Base-by-base conservation (phyloP, 2,113 vertebrate genomes). In the Phalacrocorax pelagicus region DNA sequence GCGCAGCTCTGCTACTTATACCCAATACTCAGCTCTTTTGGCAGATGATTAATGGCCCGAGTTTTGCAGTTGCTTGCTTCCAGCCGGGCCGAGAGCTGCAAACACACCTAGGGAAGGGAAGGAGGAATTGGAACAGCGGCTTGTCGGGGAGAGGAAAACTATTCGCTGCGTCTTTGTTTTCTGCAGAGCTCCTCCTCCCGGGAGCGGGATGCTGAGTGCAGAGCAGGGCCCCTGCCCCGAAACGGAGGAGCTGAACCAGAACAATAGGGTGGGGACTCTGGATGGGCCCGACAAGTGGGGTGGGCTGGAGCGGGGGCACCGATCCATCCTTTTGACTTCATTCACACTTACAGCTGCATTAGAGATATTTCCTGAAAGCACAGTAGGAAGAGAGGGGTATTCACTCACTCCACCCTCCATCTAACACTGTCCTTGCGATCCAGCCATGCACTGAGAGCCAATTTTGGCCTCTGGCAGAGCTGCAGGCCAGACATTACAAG, bases 401-500 rank as follows among this genome's bases (percentile, higher is more conserved):
- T 97, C 97, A 4, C 92, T 97, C 86, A 97, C 98, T 63, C 98
- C 98, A 98, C 97, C 97, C 98, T 97, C 94, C 94, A 96, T 85
- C 96, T 93, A 95, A 96, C 96, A 66, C 90, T 85, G 88, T 94
- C 96, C 92, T 86, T 13, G 81, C 52, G 75, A 98, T 97, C 96
- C 97, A 98, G 96, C 96, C 91, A 12, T 14, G 95, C 94, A 73
- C 88, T 20, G 22, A 93, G 96, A 97, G 95, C 94, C 89, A 97
- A 96, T 86, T 97, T 22, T 94, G 97, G 97, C 96, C 98, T 98
- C 96, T 98, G 97, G 98, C 98, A 97, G 95, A 92, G 86, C 90
- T 46, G 92, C 90, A 80, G 97, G 98, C 97, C 98, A 98, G 98
- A 98, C 98, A 98, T 98, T 97, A 98, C 98, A 90, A 97, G 96